phyloP scores from a whole-genome alignment of 1,140 invertebrate genomes.

The Sinonovacula constricta region DNA sequence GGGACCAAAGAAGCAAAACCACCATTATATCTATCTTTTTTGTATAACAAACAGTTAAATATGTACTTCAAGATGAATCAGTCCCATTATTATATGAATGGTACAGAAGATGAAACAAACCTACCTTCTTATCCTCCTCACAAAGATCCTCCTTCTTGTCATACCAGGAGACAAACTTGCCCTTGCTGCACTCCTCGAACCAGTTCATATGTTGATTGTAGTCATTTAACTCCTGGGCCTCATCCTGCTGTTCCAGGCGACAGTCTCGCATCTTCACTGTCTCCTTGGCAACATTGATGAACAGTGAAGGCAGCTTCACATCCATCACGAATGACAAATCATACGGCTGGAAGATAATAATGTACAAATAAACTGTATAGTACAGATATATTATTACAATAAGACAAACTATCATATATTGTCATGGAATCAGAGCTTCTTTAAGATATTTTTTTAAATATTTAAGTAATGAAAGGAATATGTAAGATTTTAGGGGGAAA shows the following conservation, averaged over 20 bases:
- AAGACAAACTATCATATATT: too few relatives aligned
- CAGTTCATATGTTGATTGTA: conserved; percentile 74
- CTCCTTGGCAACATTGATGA: conserved; percentile 74
- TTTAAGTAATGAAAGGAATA: too few relatives aligned
- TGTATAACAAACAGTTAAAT: too few relatives aligned
- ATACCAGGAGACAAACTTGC: conserved; percentile 67
- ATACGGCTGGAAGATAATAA: conserved; percentile 66
- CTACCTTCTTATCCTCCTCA: conserved; percentile 68
- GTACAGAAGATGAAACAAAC: not conserved
- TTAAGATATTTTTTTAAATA: too few relatives aligned
- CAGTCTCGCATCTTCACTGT: conserved; percentile 74
- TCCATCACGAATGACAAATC: conserved; percentile 74
- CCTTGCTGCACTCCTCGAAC: conserved; percentile 70
- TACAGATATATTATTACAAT: too few relatives aligned
- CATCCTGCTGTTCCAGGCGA: conserved; percentile 62
- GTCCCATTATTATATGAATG: too few relatives aligned
- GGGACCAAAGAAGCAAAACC: too few relatives aligned
- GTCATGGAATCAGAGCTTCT: too few relatives aligned
- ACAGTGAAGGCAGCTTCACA: conserved; percentile 71
- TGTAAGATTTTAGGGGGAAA: too few relatives aligned
- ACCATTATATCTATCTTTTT: too few relatives aligned
- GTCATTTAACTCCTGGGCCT: conserved; percentile 71
- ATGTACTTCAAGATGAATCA: too few relatives aligned
- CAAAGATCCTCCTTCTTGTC: conserved; percentile 61
- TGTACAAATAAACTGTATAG: too few relatives aligned